Evolutionary conservation across 2,797 vertebrate genomes (phyloP).

Genomic region (Anolis apletophallus): DNA sequence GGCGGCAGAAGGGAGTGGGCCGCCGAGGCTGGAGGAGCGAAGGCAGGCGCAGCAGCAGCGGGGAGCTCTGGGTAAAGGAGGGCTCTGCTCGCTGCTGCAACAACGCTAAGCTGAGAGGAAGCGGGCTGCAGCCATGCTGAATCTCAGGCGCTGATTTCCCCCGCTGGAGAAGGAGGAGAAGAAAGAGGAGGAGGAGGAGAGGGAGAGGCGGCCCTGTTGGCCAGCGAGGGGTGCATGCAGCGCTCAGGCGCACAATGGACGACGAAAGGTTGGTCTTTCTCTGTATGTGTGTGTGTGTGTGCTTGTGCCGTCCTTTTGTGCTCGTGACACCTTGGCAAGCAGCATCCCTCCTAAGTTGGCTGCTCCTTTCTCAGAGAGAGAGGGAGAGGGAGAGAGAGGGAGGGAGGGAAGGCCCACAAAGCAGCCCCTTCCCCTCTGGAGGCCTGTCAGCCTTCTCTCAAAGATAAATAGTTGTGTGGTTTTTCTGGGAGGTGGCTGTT

Average conservation of each 20-base stretch:
- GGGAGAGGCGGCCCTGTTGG: background rate
- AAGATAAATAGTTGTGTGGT: too few relatives aligned
- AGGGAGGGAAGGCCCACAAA: background rate
- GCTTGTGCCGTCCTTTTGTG: background rate
- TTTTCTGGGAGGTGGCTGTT: background rate
- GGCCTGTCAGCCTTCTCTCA: background rate
- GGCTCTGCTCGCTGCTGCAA: conserved; percentile 42
- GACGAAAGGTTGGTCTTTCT: conserved; percentile 75
- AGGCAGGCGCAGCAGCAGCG: conserved; percentile 73
- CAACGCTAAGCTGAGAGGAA: conserved; percentile 49
- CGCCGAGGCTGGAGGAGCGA: conserved; percentile 60
- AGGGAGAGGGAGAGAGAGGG: too few relatives aligned
- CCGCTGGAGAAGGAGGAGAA: background rate
- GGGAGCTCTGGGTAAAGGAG: conserved; percentile 76
- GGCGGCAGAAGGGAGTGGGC: conserved; percentile 66
- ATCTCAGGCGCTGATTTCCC: conserved; percentile 62
- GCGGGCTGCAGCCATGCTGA: conserved; percentile 69
- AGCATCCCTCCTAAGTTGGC: too few relatives aligned
- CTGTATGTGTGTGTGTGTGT: background rate
- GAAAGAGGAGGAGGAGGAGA: background rate
- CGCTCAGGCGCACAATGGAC: conserved; percentile 72
- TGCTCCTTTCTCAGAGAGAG: too few relatives aligned
- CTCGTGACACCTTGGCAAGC: too few relatives aligned
- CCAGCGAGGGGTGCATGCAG: conserved; percentile 39
- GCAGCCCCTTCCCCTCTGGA: background rate